Conservation (phyloP, 2,797 vertebrate genomes). For the Nannoperca obscura region DNA sequence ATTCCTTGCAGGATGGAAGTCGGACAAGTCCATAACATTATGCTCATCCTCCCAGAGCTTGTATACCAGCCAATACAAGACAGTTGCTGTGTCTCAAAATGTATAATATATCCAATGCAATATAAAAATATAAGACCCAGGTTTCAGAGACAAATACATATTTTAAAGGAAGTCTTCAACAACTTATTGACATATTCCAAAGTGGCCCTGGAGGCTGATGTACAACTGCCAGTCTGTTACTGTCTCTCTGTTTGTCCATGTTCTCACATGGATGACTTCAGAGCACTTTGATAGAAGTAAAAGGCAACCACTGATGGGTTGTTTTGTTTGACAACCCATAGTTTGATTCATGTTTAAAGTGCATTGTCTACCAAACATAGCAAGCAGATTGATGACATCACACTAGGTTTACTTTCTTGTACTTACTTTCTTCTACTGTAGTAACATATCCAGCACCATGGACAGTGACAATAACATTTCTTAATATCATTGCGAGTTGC, state of each 20-base stretch:
- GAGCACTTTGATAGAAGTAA: not conserved
- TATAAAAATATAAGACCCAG: too few species aligned
- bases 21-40: slow-evolving; percentile 54
- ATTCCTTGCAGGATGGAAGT: slow-evolving; percentile 55
- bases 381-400: not conserved
- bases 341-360: not conserved
- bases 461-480: slow-evolving; percentile 39
- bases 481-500: not conserved
- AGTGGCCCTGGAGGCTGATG: not conserved
- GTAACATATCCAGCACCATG: slow-evolving; percentile 40
- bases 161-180: not conserved
- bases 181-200: not conserved
- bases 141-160: not conserved
- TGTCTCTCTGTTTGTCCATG: not conserved
- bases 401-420: not conserved
- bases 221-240: not conserved
- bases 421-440: not conserved
- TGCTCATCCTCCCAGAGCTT: slow-evolving; percentile 35
- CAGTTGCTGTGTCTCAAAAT: not conserved
- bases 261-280: slow-evolving; percentile 16
- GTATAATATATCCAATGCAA: too few species aligned
- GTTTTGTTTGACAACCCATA: not conserved
- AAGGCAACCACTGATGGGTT: not conserved
- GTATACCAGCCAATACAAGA: slow-evolving; percentile 44
- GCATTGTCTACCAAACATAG: not conserved